A percentile compares a stretch with the other conserved stretches of the same genome.
Conservation (phyloP, 2,797 vertebrate species). For the Falco berigora region DNA sequence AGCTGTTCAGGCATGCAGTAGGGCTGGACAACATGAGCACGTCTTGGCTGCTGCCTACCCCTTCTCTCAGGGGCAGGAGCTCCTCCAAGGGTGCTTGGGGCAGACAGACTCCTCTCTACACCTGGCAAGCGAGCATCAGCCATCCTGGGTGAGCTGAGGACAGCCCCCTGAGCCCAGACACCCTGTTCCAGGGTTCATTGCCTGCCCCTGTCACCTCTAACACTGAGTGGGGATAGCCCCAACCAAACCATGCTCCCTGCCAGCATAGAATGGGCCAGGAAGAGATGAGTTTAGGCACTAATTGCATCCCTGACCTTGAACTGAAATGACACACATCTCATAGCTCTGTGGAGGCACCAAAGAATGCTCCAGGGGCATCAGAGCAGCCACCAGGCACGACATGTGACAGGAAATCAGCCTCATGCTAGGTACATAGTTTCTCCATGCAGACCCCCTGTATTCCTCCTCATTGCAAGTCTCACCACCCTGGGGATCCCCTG, state of each 20-base stretch:
- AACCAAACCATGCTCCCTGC: neutral
- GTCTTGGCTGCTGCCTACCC: neutral
- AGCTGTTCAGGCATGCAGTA: neutral
- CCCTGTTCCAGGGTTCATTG: too few species aligned
- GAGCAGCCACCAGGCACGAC: neutral
- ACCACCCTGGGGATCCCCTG: neutral
- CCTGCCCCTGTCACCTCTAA: neutral
- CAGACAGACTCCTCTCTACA: neutral
- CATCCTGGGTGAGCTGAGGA: neutral
- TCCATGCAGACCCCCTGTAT: neutral
- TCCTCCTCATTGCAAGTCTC: neutral
- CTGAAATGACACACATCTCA: neutral
- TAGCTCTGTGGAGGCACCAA: neutral
- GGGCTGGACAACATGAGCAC: neutral
- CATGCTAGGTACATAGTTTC: fast-evolving
- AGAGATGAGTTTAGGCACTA: neutral
- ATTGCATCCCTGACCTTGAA: neutral
- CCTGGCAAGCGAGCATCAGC: neutral
- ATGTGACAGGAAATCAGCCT: neutral
- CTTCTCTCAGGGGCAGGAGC: neutral
- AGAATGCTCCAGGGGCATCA: neutral
- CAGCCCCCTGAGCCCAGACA: neutral
- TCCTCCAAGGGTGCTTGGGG: neutral
- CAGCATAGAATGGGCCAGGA: neutral
- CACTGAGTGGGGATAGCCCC: neutral